Evolutionary conservation across 2,888 invertebrate species (phyloP), one percentile per base, ranked within the genome.

Genomic region (Eupithecia dodoneata): DNA sequence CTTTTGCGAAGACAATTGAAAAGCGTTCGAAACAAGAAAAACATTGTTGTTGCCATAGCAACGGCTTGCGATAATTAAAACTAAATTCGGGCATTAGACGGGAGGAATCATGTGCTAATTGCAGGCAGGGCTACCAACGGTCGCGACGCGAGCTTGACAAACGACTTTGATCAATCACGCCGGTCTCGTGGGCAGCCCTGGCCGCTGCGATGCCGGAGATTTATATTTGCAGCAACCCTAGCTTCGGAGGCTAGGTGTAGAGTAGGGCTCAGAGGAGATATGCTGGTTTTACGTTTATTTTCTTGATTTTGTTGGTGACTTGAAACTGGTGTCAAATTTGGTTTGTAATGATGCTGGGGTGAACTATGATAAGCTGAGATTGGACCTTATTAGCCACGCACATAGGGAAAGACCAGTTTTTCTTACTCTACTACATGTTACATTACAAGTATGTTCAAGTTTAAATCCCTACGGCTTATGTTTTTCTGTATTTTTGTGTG

Each of bases 131-230:
- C 90, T 90, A 89, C 88, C 91, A 88, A 86, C 88, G 87, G 90
- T 90, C 91, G 93, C 92, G 91, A 93, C 91, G 91, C 91, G 93
- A 94, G 93, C 90, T 89, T 93, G 93, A 93, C 93, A 93, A 93
- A 93, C 93, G 93, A 93, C 93, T 93, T 93, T 92, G 93, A 94
- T 94, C 94, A 94, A 94, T 94, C 94, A 94, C 91, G 88, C 90
- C 89, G 92, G 91, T 91, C 92, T 92, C 88, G 88, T 88, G 90
- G 90, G 87, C 90, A 88, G 90, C 91, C 91, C 90, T 90, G 89
- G 88, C 90, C 90, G 88, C 89, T 89, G 90, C 90, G 82, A 83
- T 90, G 86, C 85, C 85, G 85, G 86, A 88, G 87, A 88, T 88
- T 88, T 88, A 88, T 91, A 87, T 86, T 86, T 88, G 88, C 86